Evolutionary conservation across 2,888 invertebrate species (phyloP).

Genomic region (Laothoe populi): DNA sequence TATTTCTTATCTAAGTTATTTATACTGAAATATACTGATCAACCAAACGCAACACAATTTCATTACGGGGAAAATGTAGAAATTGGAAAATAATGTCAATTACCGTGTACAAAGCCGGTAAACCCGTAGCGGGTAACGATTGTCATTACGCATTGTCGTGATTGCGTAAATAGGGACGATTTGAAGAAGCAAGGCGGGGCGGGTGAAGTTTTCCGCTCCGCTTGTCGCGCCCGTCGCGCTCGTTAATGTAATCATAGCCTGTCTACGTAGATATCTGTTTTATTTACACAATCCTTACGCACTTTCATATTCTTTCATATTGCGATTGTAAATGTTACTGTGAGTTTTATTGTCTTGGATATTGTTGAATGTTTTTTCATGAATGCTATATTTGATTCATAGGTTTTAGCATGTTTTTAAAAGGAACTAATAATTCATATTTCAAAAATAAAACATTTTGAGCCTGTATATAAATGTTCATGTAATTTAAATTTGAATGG

Average conservation of each 20-base stretch:
- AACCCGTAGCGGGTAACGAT: constrained; percentile 71
- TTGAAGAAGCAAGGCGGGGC: constrained; percentile 66
- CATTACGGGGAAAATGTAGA: constrained; percentile 73
- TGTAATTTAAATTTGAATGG: no score
- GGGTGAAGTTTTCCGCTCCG: constrained; percentile 74
- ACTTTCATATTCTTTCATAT: constrained; percentile 26
- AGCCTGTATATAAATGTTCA: no score
- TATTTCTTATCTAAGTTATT: not conserved
- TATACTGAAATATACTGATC: not conserved
- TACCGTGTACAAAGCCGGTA: constrained; percentile 67
- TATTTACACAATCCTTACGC: constrained; percentile 35
- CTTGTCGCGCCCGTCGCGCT: constrained; percentile 62
- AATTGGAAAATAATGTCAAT: constrained; percentile 84
- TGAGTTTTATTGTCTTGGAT: constrained; percentile 17
- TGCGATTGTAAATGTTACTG: constrained; percentile 13
- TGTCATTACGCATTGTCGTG: constrained; percentile 80
- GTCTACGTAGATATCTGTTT: constrained; percentile 56
- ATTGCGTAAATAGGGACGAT: constrained; percentile 78
- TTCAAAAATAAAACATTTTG: not conserved
- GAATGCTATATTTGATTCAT: not conserved
- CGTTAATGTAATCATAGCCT: constrained; percentile 70
- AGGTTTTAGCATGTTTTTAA: not conserved
- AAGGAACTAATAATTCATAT: not conserved
- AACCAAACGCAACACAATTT: constrained; percentile 58
- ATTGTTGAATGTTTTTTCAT: not conserved